Base-by-base conservation (phyloP, 2,888 invertebrate genomes). In the Parnassius orleans region DNA sequence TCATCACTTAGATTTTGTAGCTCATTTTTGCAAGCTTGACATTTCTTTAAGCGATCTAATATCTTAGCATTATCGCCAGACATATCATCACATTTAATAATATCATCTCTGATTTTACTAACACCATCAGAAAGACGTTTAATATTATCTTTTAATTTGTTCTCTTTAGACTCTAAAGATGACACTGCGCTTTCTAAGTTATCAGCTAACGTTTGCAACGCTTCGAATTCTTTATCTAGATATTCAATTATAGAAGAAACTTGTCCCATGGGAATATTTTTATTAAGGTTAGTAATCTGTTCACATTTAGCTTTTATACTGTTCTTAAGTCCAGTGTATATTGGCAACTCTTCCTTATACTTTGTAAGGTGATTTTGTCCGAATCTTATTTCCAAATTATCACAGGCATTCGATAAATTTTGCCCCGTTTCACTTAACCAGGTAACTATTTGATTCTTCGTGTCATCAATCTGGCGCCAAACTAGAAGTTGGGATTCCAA, bases 381-480 rank as follows among this genome's bases (percentile, higher is more conserved):
- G 68, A 94, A 94, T 77, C 97, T 95, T 10, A 96, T 94, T 88
- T 98, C 97, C 64, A 95, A 93, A 78, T 95, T 95, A 66, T 95
- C 95, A 58, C 95, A 93, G 41, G 96, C 95, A 70, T 95, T 94
- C 53, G 94, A 94, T 5, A 98, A 89, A 46, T 94, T 94, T 70
- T 95, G 94, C 63, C 96, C 96, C 24, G 96, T 97, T 77, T 96
- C 95, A 64, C 94, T 94, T 9, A 98, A 79, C 98, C 98, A 98
- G 24, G 94, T 93, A 0, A 95, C 86, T 3, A 98, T 90, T 78
- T 97, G 97, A 67, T 95, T 95, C 78, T 96, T 97, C 0, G 95
- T 94, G 64, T 96, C 96, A 71, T 97, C 96, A 46, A 98, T 95
- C 81, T 98, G 97, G 74, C 97, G 95, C 98, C 98, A 98, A 59